Percentiles rank a stretch among this genome's conserved stretches.
These are phyloP conservation scores for Geophilus truncorum DNA, from an alignment of 2,888 invertebrate species.

Conservation along the genomic window DNA sequence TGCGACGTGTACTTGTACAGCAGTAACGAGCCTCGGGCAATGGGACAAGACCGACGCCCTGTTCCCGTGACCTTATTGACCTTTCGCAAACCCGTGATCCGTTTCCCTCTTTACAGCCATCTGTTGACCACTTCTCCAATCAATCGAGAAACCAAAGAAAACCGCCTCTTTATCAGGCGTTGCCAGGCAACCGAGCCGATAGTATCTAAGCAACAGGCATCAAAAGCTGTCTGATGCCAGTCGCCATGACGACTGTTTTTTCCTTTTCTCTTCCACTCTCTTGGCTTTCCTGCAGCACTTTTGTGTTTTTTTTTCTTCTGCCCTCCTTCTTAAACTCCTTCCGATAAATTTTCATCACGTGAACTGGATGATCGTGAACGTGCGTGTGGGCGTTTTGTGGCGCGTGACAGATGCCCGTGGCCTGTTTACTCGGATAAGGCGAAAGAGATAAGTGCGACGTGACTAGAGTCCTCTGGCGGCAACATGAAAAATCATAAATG, in stretches of 20 bases:
- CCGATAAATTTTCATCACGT: neutral
- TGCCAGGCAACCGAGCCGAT: neutral
- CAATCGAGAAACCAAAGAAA: neutral
- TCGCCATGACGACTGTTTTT: no score
- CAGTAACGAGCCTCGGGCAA: neutral
- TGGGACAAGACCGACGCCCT: neutral
- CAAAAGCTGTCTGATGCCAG: neutral
- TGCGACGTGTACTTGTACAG: neutral
- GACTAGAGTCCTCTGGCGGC: conserved; percentile 8
- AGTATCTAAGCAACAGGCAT: neutral
- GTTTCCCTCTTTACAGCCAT: neutral
- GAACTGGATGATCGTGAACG: neutral
- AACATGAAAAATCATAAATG: conserved; percentile 3
- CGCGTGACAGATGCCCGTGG: neutral
- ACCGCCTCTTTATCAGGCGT: neutral
- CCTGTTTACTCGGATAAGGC: neutral
- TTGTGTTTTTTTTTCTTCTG: neutral
- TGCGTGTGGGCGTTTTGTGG: conserved; percentile 4
- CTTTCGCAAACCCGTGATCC: neutral
- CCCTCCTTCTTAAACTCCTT: neutral
- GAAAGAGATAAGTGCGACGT: neutral
- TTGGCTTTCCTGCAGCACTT: no score
- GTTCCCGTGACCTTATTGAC: neutral
- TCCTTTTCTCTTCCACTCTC: no score
- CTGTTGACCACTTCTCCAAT: conserved; percentile 11